Evolutionary conservation across 2,888 invertebrate species (phyloP), one percentile per base, ranked within the genome.

Genomic region (Trissolcus brochymenae): DNA sequence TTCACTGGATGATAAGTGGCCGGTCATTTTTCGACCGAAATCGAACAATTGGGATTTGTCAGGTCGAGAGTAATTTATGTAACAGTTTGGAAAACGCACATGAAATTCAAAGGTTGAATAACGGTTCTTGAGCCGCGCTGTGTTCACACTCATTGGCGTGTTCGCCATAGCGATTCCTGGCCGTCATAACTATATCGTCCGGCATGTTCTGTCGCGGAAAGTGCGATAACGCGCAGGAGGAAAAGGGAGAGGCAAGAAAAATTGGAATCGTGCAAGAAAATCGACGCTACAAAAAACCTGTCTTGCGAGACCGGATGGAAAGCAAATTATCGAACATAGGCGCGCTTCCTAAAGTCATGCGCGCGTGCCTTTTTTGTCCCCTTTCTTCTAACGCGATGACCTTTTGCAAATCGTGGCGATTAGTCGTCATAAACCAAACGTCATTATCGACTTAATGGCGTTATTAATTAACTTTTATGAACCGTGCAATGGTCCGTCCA

Each of bases 21-120:
- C 25, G 14, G 21, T 49, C 46, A 50, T 35, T 6, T 57, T 13
- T 35, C 35, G 21, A 17, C 64, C 21, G 55, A 46, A 49, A 64
- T 64, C 49, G 40, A 41, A 57, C 64, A 54, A 65, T 53, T 21
- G 59, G 7, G 29, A 17, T 66, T 66, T 66, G 60, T 60, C 13
- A 14, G 54, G 11, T 21, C 14, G n/a, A 46, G 50, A 74, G 67
- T 74, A 67, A 76, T 62, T 62, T 62, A 72, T 59, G 62, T 49
- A 62, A 29, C 53, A 60, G 35, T 62, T 59, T 29, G 64, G 49
- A 70, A 73, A 68, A 70, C 51, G 60, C 60, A 83, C 82, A 81
- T 85, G 82, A 85, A 85, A 84, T 83, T 84, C 83, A 85, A 84
- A 86, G 85, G 84, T 84, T 85, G 84, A 84, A 80, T 86, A 86